Evolutionary conservation across 2,888 invertebrate genomes (phyloP), one percentile per base, ranked within the genome.

Genomic region (Eudasyphora cyanicolor): DNA sequence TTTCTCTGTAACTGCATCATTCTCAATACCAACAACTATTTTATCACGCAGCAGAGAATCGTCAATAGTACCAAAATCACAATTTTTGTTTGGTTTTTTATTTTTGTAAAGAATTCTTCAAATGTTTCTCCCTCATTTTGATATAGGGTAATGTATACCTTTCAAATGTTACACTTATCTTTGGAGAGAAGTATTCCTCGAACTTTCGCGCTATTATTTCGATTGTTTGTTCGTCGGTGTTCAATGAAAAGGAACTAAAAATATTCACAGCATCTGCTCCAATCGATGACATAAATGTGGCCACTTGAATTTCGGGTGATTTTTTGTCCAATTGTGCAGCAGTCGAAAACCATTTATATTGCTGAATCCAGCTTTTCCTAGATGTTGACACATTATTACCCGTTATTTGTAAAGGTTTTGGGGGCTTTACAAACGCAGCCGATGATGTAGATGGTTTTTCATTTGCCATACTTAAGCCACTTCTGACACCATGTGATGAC

Each of bases 331-430:
- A 45, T 51, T 82, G 75, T 19, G 77, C 45, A 6, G 82, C 82
- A 8, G 69, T 78, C n/a, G 64, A 76, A 74, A 82, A 85, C 79
- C 79, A 85, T 80, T 76, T 76, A 60, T 82, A 84, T 64, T 79
- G 85, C 38, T 79, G 80, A 21, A 85, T 54, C 78, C 79, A 82
- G 4, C 70, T 76, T 67, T 82, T 82, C 81, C 81, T 82, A 7
- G 60, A 17, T 14, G 73, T 35, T n/a, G 76, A 73, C 6, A 83
- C 54, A 60, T 85, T 81, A 29, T 80, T 82, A 14, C 76, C 38
- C 7, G 49, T 64, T 7, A 78, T 73, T 85, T 85, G 71, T 12
- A 77, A 62, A 29, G 51, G 67, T 38, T 79, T 76, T 57, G 79
- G 69, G 5, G 79, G 80, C 74, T 75, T 82, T n/a, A n/a, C n/a